A percentile compares a stretch with the other conserved stretches of the same genome.
Evolutionary conservation across 1,140 invertebrate genomes (phyloP).

Genomic region (Drosophila insularis): DNA sequence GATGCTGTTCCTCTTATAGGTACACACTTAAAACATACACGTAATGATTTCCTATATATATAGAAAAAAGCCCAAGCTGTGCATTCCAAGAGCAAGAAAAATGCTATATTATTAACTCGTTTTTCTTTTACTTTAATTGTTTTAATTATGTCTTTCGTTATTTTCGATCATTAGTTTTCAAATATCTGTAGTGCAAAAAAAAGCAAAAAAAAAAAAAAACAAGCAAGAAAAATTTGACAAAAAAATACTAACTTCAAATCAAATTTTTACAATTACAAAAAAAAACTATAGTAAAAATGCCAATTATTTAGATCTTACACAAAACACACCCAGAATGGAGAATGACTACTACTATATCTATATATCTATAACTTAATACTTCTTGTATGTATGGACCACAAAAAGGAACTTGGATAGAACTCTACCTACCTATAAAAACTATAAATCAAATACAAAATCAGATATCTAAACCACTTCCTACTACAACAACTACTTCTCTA

Average conservation of each 20-base stretch:
- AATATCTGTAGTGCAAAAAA: slow-evolving; percentile 65
- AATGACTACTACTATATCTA: slow-evolving; percentile 11
- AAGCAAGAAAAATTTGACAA: slow-evolving; percentile 28
- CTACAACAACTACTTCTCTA: slow-evolving; percentile 1
- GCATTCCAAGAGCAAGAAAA: slow-evolving; percentile 5
- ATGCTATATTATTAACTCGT: slow-evolving; percentile 5
- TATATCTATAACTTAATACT: slow-evolving; percentile 11
- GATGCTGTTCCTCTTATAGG: slow-evolving; percentile 91
- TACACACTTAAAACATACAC: slow-evolving; percentile 74
- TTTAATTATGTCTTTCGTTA: slow-evolving; percentile 60
- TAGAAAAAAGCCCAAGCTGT: slow-evolving; percentile 21
- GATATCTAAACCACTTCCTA: background rate
- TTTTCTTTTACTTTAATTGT: background rate
- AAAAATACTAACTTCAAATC: slow-evolving; percentile 47
- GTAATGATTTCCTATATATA: slow-evolving; percentile 35
- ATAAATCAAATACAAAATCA: slow-evolving; percentile 1
- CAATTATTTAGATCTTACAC: slow-evolving; percentile 66
- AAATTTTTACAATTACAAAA: background rate
- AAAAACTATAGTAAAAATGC: slow-evolving; percentile 48
- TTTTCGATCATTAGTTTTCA: slow-evolving; percentile 75
- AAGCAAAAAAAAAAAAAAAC: slow-evolving; percentile 30
- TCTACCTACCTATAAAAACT: slow-evolving; percentile 9
- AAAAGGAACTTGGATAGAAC: slow-evolving; percentile 13
- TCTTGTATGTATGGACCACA: slow-evolving; percentile 10
- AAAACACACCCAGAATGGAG: slow-evolving; percentile 24